These are phyloP conservation scores for Phymanthus crucifer DNA, from an alignment of 92 coral and sea anemone genomes.

Conservation along the genomic window DNA sequence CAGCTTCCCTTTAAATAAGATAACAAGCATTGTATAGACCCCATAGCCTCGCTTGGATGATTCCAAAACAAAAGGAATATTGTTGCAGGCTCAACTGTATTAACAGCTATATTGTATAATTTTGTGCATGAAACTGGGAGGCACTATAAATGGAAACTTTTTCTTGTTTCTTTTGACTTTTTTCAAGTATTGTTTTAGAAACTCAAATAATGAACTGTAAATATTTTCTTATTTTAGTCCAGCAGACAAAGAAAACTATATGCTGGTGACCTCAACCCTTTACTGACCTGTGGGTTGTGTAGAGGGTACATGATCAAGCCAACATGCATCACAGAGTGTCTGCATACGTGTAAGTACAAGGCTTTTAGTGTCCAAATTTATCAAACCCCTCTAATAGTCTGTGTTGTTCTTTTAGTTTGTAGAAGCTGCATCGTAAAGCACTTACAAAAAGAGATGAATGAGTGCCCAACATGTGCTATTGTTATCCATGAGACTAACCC, in stretches of 20 bases:
- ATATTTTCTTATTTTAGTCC: conserved; percentile 72
- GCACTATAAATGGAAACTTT: too few species aligned
- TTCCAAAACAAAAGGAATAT: too few species aligned
- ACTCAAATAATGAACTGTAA: conserved; percentile 20
- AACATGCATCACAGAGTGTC: conserved; percentile 95
- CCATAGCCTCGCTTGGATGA: too few species aligned
- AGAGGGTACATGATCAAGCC: conserved; percentile 96
- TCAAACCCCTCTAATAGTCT: too few species aligned
- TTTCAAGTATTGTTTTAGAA: neutral
- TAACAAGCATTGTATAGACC: too few species aligned
- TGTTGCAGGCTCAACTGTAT: too few species aligned
- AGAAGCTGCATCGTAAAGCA: conserved; percentile 84
- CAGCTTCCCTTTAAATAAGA: too few species aligned
- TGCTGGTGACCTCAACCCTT: conserved; percentile 85
- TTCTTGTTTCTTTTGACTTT: neutral
- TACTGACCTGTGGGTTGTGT: conserved; percentile 89
- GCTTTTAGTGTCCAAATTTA: neutral
- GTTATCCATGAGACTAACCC: conserved; percentile 97
- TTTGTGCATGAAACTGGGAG: too few species aligned
- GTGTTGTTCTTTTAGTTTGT: too few species aligned
- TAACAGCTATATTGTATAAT: too few species aligned
- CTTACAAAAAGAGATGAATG: conserved; percentile 79
- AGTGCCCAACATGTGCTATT: conserved; percentile 80
- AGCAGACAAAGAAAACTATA: conserved; percentile 86
- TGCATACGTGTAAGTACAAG: conserved; percentile 92